Conservation (phyloP, 2,888 invertebrate species). For the Cryptophagus acutangulus region DNA sequence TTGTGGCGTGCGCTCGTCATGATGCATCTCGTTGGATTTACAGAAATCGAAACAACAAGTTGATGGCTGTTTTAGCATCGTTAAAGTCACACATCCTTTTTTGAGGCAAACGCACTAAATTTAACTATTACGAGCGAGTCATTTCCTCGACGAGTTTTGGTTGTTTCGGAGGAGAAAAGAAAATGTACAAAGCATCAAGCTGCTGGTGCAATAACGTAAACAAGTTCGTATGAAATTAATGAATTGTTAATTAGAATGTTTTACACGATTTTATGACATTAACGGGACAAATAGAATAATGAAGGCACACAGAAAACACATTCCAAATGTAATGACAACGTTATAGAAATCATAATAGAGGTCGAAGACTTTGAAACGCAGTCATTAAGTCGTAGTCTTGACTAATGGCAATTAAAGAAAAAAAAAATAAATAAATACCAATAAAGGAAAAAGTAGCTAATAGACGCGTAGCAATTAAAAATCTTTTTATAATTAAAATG, state of each 20-base stretch:
- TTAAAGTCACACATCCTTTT: slow-evolving; percentile 29
- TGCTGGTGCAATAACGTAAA: too few relatives aligned
- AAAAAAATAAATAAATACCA: slow-evolving; percentile 35
- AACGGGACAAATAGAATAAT: slow-evolving; percentile 17
- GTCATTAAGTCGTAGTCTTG: slow-evolving; percentile 24
- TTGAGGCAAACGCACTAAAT: slow-evolving; percentile 10
- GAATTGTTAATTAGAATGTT: slow-evolving; percentile 17
- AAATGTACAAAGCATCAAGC: too few relatives aligned
- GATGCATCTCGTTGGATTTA: too few relatives aligned
- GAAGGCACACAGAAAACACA: slow-evolving; percentile 4
- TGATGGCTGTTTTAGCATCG: slow-evolving; percentile 22
- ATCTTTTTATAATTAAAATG: slow-evolving; percentile 47
- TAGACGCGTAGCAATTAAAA: slow-evolving; percentile 46
- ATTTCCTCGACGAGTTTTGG: too few relatives aligned
- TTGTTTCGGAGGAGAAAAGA: too few relatives aligned
- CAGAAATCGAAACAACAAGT: slow-evolving; percentile 26
- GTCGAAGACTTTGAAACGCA: slow-evolving; percentile 19
- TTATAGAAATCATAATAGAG: slow-evolving; percentile 16
- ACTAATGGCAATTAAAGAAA: slow-evolving; percentile 32
- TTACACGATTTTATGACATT: slow-evolving; percentile 15
- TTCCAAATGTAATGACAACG: slow-evolving; percentile 6
- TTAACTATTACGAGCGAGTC: too few relatives aligned
- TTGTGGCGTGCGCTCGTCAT: slow-evolving; percentile 11
- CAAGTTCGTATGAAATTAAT: too few relatives aligned
- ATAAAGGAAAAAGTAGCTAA: slow-evolving; percentile 37